These are phyloP conservation scores for Siderastrea siderea DNA, from an alignment of 92 coral and sea anemone genomes.

Conservation along the genomic window DNA sequence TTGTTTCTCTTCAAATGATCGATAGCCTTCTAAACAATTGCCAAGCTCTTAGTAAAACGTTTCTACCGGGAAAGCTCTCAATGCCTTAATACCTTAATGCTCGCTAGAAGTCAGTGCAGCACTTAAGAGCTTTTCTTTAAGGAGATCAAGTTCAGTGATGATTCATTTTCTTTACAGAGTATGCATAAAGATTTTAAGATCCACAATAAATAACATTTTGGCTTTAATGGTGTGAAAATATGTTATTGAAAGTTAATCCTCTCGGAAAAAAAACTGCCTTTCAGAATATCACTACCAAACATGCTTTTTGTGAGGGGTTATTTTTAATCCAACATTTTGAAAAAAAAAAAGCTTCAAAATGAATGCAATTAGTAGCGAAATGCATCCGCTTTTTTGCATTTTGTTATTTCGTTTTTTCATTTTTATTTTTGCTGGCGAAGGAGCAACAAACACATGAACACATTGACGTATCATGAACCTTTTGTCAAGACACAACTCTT, in stretches of 20 bases:
- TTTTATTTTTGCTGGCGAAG: not conserved
- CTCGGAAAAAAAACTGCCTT: not conserved
- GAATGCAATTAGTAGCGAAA: not conserved
- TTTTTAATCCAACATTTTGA: not conserved
- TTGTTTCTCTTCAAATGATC: not conserved
- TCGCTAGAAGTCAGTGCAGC: not conserved
- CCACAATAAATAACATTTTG: not conserved
- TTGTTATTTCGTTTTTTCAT: not conserved
- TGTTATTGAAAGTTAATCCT: not conserved
- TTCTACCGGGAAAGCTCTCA: not conserved
- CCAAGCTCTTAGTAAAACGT: slow-evolving; percentile 19
- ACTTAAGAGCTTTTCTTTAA: not conserved
- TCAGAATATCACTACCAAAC: not conserved
- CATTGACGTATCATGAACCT: too few species aligned
- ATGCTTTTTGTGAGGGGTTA: not conserved
- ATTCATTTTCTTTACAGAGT: not conserved
- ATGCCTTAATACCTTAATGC: slow-evolving; percentile 20
- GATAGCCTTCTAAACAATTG: slow-evolving; percentile 15
- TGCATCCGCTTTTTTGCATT: too few species aligned
- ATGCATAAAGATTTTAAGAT: not conserved
- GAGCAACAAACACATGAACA: not conserved
- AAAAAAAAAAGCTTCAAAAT: not conserved
- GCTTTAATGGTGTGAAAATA: slow-evolving; percentile 1
- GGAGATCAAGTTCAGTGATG: not conserved
- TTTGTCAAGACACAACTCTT: not conserved